phyloP scores from a whole-genome alignment of 1,140 invertebrate genomes.

The Prorops nasuta region DNA sequence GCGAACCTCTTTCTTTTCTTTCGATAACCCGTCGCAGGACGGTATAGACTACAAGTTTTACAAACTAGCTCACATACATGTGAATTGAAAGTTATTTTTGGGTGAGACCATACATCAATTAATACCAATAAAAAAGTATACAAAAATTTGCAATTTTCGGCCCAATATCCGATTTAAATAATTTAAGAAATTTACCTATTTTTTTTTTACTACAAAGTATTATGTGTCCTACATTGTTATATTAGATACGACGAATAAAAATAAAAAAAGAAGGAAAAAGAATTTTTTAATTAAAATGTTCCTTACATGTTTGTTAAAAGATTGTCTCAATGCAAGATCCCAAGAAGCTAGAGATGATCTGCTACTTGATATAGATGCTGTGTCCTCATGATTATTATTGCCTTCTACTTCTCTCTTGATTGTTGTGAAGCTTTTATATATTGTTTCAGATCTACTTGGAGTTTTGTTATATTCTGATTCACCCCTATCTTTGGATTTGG shows the following conservation, averaged over 20 bases:
- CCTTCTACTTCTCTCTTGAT: conserved; percentile 54
- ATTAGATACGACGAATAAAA: too few species aligned
- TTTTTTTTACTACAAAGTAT: too few species aligned
- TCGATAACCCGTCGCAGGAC: conserved; percentile 53
- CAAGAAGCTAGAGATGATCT: conserved; percentile 64
- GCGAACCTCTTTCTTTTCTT: conserved; percentile 52
- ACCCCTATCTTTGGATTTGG: conserved; percentile 74
- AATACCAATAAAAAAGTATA: neutral
- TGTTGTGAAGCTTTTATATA: conserved; percentile 56
- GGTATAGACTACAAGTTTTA: conserved; percentile 54
- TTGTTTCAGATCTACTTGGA: conserved; percentile 48
- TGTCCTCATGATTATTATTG: conserved; percentile 49
- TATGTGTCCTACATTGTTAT: too few species aligned
- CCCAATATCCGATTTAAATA: neutral
- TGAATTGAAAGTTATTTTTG: neutral
- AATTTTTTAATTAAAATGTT: conserved; percentile 8
- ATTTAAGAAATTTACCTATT: neutral
- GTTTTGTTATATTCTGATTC: conserved; percentile 60
- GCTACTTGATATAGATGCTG: conserved; percentile 62
- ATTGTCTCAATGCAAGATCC: conserved; percentile 56
- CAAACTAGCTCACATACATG: conserved; percentile 8
- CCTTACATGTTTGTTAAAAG: conserved; percentile 55
- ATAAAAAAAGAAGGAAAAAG: too few species aligned
- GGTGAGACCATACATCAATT: neutral
- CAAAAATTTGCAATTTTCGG: neutral